Evolutionary conservation across 2,797 vertebrate species (phyloP), one percentile per base, ranked within the genome.

Genomic region (Coccyzus lansbergi): DNA sequence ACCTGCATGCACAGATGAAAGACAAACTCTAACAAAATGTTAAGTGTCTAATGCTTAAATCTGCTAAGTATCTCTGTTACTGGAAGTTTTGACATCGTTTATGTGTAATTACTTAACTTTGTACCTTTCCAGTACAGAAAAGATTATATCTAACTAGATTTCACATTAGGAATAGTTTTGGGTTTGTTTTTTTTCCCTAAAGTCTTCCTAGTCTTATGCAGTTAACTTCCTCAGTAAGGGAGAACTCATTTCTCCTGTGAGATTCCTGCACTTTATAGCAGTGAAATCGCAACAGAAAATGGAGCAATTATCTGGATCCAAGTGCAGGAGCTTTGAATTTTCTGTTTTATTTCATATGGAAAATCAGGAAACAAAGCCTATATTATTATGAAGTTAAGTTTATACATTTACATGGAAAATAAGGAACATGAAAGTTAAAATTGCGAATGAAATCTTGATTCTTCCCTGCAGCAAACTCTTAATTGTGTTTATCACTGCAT

Each of bases 401-500:
- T 75, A 72, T 40, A 72, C 42, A 31, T 59, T 93, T 79, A 36
- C 12, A 79, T 69, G 38, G 40, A 83, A 91, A 75, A 83, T 46
- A 91, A 80, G 59, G 69, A 77, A 25, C 24, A 55, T 75, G 36
- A 77, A 94, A 85, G 44, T 56, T 96, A 74, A 84, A 89, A 80
- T 1, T 71, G 15, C 85, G 85, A 93, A 87, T 77, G 2, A 89
- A 83, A 68, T 85, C 44, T 74, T 74, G 18, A 79, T 86, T 34
- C 70, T 87, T 87, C 63, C 84, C 79, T 85, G 76, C 17, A 96
- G 75, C 65, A 83, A 77, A 87, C 1, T 1, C 44, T 83, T 91
- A 94, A 91, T 85, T 85, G 56, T 89, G 68, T 92, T 95, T 94
- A 81, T 64, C 89, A 83, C n/a, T 78, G 40, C 5, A 19, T 80